Base-by-base conservation (phyloP, 2,797 vertebrate species). In the Neoniphon sammara region DNA sequence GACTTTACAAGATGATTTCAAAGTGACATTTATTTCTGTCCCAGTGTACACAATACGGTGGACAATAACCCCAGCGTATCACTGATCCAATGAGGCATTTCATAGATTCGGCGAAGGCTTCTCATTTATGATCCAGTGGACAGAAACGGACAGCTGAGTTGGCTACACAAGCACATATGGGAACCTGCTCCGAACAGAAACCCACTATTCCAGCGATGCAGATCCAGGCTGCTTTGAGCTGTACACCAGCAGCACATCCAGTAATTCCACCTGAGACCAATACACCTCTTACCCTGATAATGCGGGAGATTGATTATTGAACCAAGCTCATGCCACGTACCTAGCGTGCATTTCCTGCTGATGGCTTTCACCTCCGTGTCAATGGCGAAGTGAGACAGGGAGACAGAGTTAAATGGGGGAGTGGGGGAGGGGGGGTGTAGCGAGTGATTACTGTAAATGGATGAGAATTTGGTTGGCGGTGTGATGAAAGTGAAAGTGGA, bases 261-360 rank as follows among this genome's bases (percentile, higher is more conserved):
- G 47, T 66, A 64, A 77, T 83, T 78, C 25, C 55, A 60, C 30
- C 39, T 1, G 5, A 76, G 61, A 75, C 68, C 23, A 44, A 44
- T 15, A 39, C 52, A 64, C 74, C 74, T 68, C 65, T 77, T 31
- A 30, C 67, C 58, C 74, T 44, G 70, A 78, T 84, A 80, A 85
- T 65, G 44, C 15, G 1, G 53, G 30, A 83, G 79, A 87, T 75
- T 84, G 79, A 85, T 80, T 80, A 84, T 78, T 78, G 77, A 83
- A 47, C 76, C 39, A 1, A 69, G 46, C 71, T 53, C 11, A 0
- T n/a, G 56, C 67, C 31, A 60, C 64, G 46, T 63, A 47, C 10
- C 36, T 46, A 23, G 73, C 75, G 49, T 58, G 64, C 62, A 55
- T 81, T 82, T 77, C 47, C 53, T 68, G 57, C 27, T 57, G 55